Conservation (phyloP, 92 coral and sea anemone genomes). For the Desmophyllum pertusum region DNA sequence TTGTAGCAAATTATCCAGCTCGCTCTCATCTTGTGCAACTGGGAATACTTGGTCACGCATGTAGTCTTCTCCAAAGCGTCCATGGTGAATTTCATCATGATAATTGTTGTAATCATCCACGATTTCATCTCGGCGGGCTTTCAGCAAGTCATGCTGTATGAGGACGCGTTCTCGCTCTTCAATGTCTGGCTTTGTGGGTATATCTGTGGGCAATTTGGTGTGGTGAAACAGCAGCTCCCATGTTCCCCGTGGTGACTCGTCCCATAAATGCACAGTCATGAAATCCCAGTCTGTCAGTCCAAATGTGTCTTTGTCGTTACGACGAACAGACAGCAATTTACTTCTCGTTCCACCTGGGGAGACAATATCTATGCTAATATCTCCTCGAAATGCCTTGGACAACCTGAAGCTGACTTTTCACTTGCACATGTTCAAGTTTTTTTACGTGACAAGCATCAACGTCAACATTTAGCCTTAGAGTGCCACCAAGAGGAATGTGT, state of each 20-base stretch:
- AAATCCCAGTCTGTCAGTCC: conserved; percentile 90
- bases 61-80: conserved; percentile 90
- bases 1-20: conserved; percentile 62
- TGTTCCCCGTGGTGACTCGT: conserved; percentile 75
- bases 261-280: conserved; percentile 97
- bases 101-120: conserved; percentile 77
- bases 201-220: conserved; percentile 46
- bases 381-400: conserved; percentile 81
- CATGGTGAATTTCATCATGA: conserved; percentile 97
- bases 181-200: conserved; percentile 63
- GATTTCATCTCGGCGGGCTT: conserved; percentile 81
- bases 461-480: conserved; percentile 50
- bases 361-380: conserved; percentile 68
- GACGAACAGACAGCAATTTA: conserved; percentile 77
- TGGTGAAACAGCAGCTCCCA: conserved; percentile 79
- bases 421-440: conserved; percentile 88
- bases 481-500: conserved; percentile 69
- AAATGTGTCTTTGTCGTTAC: conserved; percentile 66
- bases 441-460: conserved; percentile 77
- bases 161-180: conserved; percentile 84
- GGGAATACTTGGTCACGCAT: conserved; percentile 94
- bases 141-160: conserved; percentile 74
- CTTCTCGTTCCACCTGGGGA: conserved; percentile 87
- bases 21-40: conserved; percentile 71
- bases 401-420: conserved; percentile 76